Conservation (phyloP, 2,797 vertebrate genomes). For the Enteromius radiatus region DNA sequence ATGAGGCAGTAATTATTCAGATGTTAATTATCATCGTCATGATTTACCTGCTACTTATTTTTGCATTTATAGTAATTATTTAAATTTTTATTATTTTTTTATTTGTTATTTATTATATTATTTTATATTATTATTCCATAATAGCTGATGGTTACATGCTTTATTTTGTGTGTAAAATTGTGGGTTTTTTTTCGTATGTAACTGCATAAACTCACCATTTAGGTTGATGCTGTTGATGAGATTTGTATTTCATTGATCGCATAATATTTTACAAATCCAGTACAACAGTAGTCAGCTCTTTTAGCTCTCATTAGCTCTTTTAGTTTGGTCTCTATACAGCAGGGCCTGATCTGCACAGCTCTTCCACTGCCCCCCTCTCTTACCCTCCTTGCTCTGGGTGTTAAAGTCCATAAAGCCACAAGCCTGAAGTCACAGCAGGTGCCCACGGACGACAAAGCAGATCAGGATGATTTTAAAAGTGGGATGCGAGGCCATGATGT, state of each 20-base stretch:
- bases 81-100: background rate
- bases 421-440: constrained; percentile 12
- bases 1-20: background rate
- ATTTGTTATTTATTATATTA: too few species aligned
- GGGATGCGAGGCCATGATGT: constrained; percentile 34
- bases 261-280: background rate
- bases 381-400: constrained; percentile 22
- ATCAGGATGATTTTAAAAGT: constrained; percentile 32
- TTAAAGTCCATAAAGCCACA: constrained; percentile 32
- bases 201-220: background rate
- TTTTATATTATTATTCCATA: background rate
- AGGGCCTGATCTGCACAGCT: constrained; percentile 7
- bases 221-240: background rate
- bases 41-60: background rate
- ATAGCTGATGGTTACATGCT: background rate
- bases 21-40: background rate
- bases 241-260: background rate
- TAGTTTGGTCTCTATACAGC: constrained; percentile 4
- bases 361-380: background rate
- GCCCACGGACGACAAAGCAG: constrained; percentile 8
- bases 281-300: background rate
- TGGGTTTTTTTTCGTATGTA: background rate
- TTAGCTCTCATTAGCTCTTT: background rate
- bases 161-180: background rate
- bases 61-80: background rate